phyloP scores from a whole-genome alignment of 2,113 vertebrate genomes.

The Gyps fulvus region DNA sequence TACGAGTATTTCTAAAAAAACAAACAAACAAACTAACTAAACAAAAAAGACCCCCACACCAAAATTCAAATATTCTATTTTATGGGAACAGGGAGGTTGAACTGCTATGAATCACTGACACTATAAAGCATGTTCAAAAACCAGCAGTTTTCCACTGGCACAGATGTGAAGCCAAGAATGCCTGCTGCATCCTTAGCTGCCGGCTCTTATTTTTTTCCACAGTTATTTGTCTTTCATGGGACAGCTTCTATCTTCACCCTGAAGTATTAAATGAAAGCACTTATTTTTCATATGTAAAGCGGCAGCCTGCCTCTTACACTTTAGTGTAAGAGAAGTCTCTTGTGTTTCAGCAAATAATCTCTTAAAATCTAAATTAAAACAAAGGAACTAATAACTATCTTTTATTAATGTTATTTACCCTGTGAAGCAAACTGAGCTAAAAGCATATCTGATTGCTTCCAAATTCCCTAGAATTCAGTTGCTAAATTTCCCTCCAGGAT shows the following conservation, averaged over 20 bases:
- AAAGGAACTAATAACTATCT: not conserved
- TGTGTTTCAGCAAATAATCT: not conserved
- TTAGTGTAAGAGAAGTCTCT: not conserved
- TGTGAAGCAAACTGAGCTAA: not conserved
- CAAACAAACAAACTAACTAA: not conserved
- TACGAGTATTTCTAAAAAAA: fast-evolving
- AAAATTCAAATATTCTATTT: not conserved
- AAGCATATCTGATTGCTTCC: not conserved
- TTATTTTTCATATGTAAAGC: not conserved
- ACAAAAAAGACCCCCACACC: not conserved
- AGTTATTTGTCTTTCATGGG: not conserved
- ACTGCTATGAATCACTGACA: not conserved
- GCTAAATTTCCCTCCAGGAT: not conserved
- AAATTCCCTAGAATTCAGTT: not conserved
- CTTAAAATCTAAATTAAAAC: not conserved
- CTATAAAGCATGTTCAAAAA: not conserved
- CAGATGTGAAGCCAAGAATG: not conserved
- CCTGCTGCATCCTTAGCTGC: not conserved
- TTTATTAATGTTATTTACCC: not conserved
- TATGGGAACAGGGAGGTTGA: not conserved
- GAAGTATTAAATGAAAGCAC: not conserved
- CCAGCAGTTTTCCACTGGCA: not conserved
- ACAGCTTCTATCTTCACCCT: not conserved
- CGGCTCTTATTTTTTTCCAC: not conserved
- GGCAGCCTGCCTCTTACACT: not conserved